Evolutionary conservation across 2,113 vertebrate species (phyloP).

Genomic region (Oryctolagus cuniculus): DNA sequence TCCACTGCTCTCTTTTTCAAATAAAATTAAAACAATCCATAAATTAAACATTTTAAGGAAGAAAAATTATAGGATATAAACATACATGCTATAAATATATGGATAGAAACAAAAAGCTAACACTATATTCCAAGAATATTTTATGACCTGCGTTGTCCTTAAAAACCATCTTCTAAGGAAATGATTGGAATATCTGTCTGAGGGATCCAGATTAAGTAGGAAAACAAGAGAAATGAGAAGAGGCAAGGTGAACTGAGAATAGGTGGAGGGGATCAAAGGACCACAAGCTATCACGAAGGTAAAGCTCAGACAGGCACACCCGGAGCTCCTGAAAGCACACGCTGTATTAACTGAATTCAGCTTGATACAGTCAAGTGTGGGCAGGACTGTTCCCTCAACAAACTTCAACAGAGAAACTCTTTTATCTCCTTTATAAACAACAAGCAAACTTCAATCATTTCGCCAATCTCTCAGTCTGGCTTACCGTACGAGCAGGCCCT

Average conservation of each 20-base stretch:
- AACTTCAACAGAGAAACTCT: neutral
- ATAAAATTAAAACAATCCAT: too few relatives aligned
- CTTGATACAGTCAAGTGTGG: neutral
- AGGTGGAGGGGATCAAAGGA: neutral
- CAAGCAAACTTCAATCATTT: neutral
- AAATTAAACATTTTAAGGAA: neutral
- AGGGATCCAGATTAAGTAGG: neutral
- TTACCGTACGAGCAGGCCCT: neutral
- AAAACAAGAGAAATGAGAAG: conserved; percentile 34
- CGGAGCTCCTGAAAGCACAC: neutral
- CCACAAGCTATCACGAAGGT: neutral
- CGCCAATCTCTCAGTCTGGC: neutral
- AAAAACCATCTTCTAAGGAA: conserved; percentile 42
- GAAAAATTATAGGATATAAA: conserved; percentile 36
- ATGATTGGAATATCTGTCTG: neutral
- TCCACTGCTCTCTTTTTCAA: too few relatives aligned
- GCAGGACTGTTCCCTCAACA: neutral
- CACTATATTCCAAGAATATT: neutral
- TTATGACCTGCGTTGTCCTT: conserved; percentile 27
- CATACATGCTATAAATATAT: neutral
- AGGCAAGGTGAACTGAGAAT: neutral
- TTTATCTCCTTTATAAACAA: neutral
- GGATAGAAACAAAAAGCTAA: conserved; percentile 33
- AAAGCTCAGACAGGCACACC: neutral
- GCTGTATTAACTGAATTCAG: neutral